Base-by-base conservation (phyloP, 2,113 vertebrate species). In the Rhynchopsitta pachyrhyncha region DNA sequence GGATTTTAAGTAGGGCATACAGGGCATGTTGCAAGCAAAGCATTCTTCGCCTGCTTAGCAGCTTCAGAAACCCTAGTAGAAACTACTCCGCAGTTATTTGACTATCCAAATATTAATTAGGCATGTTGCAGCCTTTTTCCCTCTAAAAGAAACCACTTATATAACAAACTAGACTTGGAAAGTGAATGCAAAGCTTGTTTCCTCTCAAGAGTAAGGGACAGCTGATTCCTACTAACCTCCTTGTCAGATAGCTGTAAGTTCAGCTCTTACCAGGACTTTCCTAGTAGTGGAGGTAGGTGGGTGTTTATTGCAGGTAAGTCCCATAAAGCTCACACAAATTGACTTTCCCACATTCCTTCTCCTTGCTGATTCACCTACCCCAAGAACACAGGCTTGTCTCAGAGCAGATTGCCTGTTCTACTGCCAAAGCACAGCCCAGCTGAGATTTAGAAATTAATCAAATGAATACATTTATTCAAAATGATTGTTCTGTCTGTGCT, bases 371-470 rank as follows among this genome's bases (percentile, higher is more conserved):
- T 88, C 92, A 92, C 29, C 13, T 39, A 35, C 39, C 18, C n/a
- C 62, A 93, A 86, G 90, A 93, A 88, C 82, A 69, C 50, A 86
- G 77, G 66, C 69, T 69, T 85, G 49, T 73, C 73, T 77, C 66
- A 49, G 47, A 82, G 76, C 62, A 71, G 52, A 85, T 68, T 84
- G 83, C 86, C 57, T 57, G 64, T 75, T 92, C 52, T 49, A 29
- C 74, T 76, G 80, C 83, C 86, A 84, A 95, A 96, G 52, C 68
- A 71, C 92, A 93, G 62, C 74, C 82, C 83, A 52, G 47, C 74
- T 90, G 73, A 68, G 46, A 78, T 55, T 86, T 60, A 96, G 70
- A 94, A 90, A 93, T 52, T 2, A 90, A 86, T 78, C 76, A 86
- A 80, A 93, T 74, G 17, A 85, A 89, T 60, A 28, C 31, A 66